Percentiles rank a stretch among this genome's conserved stretches.
Conservation (phyloP, 2,797 vertebrate species). For the Syncerus caffer region DNA sequence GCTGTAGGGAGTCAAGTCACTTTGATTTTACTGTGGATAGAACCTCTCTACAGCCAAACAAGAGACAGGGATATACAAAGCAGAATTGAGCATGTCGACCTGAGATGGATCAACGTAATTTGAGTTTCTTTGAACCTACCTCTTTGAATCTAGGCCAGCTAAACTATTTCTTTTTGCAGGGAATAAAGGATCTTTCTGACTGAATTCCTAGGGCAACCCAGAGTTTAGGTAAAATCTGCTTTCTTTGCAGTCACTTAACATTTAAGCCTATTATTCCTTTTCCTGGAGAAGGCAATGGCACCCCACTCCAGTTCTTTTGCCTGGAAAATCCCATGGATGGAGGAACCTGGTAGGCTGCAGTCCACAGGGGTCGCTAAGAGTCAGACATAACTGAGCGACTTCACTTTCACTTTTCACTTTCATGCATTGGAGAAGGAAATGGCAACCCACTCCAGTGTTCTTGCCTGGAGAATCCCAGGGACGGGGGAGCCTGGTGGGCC, state of each 20-base stretch:
- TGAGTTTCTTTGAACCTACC: not conserved
- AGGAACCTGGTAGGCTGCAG: too few relatives aligned
- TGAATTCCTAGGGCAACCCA: not conserved
- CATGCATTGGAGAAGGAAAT: too few relatives aligned
- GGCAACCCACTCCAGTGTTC: too few relatives aligned
- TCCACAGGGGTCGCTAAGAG: too few relatives aligned
- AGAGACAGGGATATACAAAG: not conserved
- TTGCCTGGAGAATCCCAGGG: too few relatives aligned
- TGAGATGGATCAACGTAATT: not conserved
- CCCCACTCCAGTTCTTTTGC: too few relatives aligned
- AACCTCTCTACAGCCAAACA: not conserved
- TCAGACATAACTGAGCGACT: too few relatives aligned
- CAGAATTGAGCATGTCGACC: not conserved
- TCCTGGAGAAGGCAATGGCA: too few relatives aligned
- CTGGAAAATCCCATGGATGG: too few relatives aligned
- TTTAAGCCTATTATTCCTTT: conserved; percentile 24
- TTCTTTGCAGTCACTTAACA: conserved; percentile 43
- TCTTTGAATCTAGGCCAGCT: not conserved
- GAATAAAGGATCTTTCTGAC: conserved; percentile 7
- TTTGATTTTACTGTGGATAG: not conserved
- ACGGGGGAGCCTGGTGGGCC: too few relatives aligned
- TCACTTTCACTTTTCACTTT: too few relatives aligned
- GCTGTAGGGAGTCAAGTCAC: not conserved
- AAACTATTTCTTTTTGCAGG: conserved; percentile 5
- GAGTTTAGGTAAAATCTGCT: conserved; percentile 30